Evolutionary conservation across 2,113 vertebrate genomes (phyloP).

Genomic region (Motacilla tschutschensis): DNA sequence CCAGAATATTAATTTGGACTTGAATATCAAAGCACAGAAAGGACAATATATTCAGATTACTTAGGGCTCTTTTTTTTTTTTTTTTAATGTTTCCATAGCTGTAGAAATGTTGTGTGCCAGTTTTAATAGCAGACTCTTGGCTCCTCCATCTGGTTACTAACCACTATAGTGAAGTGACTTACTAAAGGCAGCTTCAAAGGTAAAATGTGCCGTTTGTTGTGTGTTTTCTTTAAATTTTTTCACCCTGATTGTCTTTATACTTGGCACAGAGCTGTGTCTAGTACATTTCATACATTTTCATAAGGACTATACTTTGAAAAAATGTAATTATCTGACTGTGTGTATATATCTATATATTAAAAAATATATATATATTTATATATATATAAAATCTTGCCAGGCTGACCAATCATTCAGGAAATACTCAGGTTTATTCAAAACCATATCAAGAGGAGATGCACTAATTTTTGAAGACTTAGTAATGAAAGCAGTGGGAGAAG

Average conservation of each 20-base stretch:
- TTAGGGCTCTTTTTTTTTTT: background rate
- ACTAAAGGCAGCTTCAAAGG: background rate
- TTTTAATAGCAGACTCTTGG: conserved; percentile 42
- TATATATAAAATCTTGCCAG: background rate
- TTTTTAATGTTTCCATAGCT: background rate
- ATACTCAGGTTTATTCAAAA: background rate
- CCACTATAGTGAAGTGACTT: background rate
- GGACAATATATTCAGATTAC: background rate
- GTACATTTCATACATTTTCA: background rate
- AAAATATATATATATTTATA: no score
- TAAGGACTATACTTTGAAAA: background rate
- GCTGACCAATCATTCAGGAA: background rate
- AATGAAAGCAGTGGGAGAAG: conserved; percentile 7
- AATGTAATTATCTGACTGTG: background rate
- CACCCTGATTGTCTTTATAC: background rate
- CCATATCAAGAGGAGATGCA: background rate
- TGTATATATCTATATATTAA: background rate
- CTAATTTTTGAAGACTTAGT: background rate
- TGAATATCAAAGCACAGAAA: conserved; percentile 1
- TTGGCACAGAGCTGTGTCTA: background rate
- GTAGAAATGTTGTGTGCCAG: background rate
- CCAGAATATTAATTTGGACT: conserved; percentile 24
- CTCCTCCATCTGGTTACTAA: conserved; percentile 59
- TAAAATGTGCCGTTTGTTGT: background rate
- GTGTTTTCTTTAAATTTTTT: background rate